Base-by-base conservation (phyloP, 2,888 invertebrate species). In the Tanytarsus gracilentus region DNA sequence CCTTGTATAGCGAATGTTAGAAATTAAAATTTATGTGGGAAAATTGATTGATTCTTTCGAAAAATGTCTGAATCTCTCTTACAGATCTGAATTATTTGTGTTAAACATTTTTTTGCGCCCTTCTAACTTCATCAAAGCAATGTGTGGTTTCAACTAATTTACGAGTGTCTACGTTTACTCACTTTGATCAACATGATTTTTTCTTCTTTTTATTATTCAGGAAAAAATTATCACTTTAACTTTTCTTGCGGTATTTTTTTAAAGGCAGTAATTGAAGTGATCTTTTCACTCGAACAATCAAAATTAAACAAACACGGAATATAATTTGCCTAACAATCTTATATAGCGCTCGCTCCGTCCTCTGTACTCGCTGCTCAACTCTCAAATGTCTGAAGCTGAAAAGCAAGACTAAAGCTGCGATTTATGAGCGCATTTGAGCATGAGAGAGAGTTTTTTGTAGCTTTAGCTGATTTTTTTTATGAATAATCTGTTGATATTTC, bases 241-340 rank as follows among this genome's bases (percentile, higher is more conserved):
- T 21, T n/a, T 18, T 23, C 21, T 23, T 7, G 33, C 33, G 3
- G n/a, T 33, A 11, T 4, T 2, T 4, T 11, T 2, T 33, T 33
- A 33, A 33, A 5, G 33, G n/a, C 3, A 33, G 6, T 29, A 29
- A 29, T 1, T 36, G 36, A 16, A 36, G 14, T 14, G 7, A 36
- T 36, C 16, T 60, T 60, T 60, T 60, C 60, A 50, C 36, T 60
- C 23, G 49, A 60, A 50, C 60, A 60, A 50, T 60, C 50, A 49
- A 60, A 50, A 50, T 60, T 39, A 60, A 60, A 60, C 60, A 60
- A 60, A 60, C 50, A 25, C 60, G 49, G 50, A 50, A 60, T 60
- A 60, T 16, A 50, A 60, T 60, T 60, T 60, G 50, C 60, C 50
- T 50, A 60, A 49, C n/a, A n/a, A n/a, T n/a, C 60, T 60, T 60